Percentiles rank a stretch among this genome's conserved stretches.
Evolutionary conservation across 1,140 invertebrate species (phyloP).

Genomic region (Leptestheria dahalacensis): DNA sequence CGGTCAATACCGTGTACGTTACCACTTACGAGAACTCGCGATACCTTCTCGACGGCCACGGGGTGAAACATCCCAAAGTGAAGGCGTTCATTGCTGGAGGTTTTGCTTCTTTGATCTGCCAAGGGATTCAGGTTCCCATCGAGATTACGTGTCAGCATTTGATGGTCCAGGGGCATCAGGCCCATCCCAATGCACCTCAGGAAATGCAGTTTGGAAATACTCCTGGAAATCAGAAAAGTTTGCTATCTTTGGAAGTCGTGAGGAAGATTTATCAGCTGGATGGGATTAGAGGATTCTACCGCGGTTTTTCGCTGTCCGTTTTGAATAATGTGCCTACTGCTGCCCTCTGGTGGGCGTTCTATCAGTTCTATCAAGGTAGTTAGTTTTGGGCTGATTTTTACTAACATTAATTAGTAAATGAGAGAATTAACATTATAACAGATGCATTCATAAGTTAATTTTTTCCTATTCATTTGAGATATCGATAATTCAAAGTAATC

Average conservation of each 20-base stretch:
- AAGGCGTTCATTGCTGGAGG: slow-evolving; percentile 64
- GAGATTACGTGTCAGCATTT: slow-evolving; percentile 92
- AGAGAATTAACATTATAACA: too few species aligned
- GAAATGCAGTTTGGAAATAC: neutral
- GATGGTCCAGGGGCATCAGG: slow-evolving; percentile 63
- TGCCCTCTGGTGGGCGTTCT: slow-evolving; percentile 91
- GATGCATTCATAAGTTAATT: too few species aligned
- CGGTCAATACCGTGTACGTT: slow-evolving; percentile 83
- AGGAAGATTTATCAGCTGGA: slow-evolving; percentile 56
- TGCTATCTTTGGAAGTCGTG: slow-evolving; percentile 45
- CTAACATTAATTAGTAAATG: too few species aligned
- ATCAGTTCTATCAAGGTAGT: slow-evolving; percentile 75
- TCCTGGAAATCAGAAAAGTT: neutral
- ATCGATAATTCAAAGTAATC: too few species aligned
- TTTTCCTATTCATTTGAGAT: too few species aligned
- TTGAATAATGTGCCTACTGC: slow-evolving; percentile 87
- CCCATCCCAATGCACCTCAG: neutral
- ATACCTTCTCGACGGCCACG: slow-evolving; percentile 51
- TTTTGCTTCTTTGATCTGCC: slow-evolving; percentile 76
- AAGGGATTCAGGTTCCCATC: slow-evolving; percentile 90
- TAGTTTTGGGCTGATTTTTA: too few species aligned
- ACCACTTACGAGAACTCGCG: slow-evolving; percentile 86
- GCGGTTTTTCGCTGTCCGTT: slow-evolving; percentile 80
- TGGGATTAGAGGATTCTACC: slow-evolving; percentile 75
- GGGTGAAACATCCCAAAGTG: slow-evolving; percentile 39